A percentile compares a stretch with the other conserved stretches of the same genome.
Conservation (phyloP, 2,888 invertebrate genomes). For the Philonicus albiceps region DNA sequence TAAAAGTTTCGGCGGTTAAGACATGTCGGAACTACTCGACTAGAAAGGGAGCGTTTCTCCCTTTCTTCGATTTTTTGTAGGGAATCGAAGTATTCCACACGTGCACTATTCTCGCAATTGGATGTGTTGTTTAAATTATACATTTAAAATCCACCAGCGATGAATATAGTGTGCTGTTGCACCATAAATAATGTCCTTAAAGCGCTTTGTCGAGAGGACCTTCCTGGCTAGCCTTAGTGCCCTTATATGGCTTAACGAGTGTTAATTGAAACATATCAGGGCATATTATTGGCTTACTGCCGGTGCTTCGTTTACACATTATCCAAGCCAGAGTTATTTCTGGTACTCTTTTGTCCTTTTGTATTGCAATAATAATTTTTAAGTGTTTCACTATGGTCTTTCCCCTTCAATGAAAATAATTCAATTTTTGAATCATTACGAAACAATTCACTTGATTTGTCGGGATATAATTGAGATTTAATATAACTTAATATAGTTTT, state of each 20-base stretch:
- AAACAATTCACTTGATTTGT: background rate
- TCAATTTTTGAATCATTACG: background rate
- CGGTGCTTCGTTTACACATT: background rate
- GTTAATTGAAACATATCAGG: conserved; percentile 52
- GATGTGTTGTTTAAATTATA: background rate
- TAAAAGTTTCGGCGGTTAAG: background rate
- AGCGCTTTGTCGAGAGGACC: background rate
- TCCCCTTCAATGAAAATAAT: background rate
- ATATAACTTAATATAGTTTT: background rate
- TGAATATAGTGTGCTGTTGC: background rate
- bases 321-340: background rate
- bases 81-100: background rate
- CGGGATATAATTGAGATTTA: background rate
- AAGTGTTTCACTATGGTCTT: background rate
- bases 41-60: background rate
- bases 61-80: background rate
- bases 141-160: background rate
- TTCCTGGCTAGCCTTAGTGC: conserved; percentile 23
- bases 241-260: conserved; percentile 50
- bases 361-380: background rate
- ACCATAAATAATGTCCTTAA: conserved; percentile 29
- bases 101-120: background rate
- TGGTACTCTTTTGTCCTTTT: background rate
- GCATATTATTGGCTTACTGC: conserved; percentile 27
- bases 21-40: background rate